Conservation (phyloP, 2,888 invertebrate genomes). For the Tethea ocularis region DNA sequence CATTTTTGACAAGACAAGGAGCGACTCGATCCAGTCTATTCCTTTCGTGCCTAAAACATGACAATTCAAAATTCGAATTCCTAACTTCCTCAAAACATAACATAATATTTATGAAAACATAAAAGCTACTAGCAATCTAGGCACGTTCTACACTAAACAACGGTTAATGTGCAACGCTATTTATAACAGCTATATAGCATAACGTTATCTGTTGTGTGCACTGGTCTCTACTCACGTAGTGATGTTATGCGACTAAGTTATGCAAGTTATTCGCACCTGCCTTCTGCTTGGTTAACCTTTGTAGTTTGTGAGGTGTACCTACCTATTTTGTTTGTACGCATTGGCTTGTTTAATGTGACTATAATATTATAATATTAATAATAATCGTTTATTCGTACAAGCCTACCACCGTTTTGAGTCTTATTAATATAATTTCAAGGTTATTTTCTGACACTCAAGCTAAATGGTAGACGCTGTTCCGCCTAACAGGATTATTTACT, state of each 20-base stretch:
- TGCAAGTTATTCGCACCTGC: slow-evolving; percentile 4
- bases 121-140: not conserved
- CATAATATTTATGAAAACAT: not conserved
- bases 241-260: not conserved
- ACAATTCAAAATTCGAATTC: not conserved
- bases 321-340: not conserved
- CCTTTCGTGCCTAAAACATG: no score
- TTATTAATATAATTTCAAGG: no score
- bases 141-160: slow-evolving; percentile 1
- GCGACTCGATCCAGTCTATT: no score
- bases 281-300: not conserved
- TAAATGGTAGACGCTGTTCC: no score
- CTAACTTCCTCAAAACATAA: not conserved
- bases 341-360: not conserved
- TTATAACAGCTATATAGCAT: slow-evolving; percentile 1
- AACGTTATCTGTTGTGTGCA: not conserved
- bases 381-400: no score
- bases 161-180: not conserved
- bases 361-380: no score
- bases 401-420: no score
- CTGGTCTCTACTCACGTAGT: not conserved
- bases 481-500: no score
- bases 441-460: no score
- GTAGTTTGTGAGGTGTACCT: not conserved
- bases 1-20: no score